These are phyloP conservation scores for Conus canariensis DNA, from an alignment of 2,888 invertebrate species.

Conservation along the genomic window DNA sequence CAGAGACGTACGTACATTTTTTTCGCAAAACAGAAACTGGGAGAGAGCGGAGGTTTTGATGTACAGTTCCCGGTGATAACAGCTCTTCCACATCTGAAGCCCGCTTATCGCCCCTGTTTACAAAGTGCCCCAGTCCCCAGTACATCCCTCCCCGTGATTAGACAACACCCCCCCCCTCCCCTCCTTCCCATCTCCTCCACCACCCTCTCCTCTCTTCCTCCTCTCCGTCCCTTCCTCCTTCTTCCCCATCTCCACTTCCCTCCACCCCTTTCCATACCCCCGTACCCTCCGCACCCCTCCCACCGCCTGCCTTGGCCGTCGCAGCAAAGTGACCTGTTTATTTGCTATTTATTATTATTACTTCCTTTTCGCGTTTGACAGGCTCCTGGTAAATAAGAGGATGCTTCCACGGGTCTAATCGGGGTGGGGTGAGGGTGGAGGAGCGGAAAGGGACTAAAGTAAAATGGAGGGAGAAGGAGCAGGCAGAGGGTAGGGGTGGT, in stretches of 20 bases:
- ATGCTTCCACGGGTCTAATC: background rate
- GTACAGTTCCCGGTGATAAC: slow-evolving; percentile 24
- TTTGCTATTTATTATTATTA: slow-evolving; percentile 37
- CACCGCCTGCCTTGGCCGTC: background rate
- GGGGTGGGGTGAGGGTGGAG: background rate
- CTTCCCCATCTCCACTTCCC: background rate
- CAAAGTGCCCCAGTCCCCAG: slow-evolving; percentile 2
- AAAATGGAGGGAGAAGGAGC: background rate
- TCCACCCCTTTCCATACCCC: background rate
- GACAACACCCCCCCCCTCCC: background rate
- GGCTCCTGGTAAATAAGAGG: background rate
- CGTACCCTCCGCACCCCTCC: background rate
- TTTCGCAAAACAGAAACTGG: slow-evolving; percentile 8
- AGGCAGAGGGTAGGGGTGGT: too few relatives aligned
- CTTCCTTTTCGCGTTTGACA: slow-evolving; percentile 23
- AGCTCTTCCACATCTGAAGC: slow-evolving; percentile 19
- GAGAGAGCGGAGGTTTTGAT: slow-evolving; percentile 10
- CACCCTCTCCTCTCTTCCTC: background rate
- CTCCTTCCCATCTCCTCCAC: too few relatives aligned
- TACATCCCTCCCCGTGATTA: slow-evolving; percentile 17
- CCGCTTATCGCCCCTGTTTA: slow-evolving; percentile 15
- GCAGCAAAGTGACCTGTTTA: slow-evolving; percentile 26
- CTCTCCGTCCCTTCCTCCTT: background rate
- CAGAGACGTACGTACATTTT: background rate
- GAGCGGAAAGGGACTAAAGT: background rate